Base-by-base conservation (phyloP, 35 echinoderm and acorn worm species). In the Apostichopus parvimensis region DNA sequence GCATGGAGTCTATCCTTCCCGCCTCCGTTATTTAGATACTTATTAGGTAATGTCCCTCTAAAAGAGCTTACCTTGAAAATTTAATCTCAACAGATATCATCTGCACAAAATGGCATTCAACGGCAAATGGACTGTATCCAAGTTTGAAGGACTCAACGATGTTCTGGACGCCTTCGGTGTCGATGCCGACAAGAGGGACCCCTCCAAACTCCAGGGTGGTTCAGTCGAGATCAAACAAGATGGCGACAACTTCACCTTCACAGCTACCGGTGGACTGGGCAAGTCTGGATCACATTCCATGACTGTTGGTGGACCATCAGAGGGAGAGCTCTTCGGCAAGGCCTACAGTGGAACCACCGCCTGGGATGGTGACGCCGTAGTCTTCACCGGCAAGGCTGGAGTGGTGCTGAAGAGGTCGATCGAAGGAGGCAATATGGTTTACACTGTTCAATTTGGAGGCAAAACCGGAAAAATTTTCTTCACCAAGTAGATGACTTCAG, bases 221-320 rank as follows among this genome's bases (percentile, higher is more conserved):
- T 57, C 59, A 11, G 53, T 96, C 14, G 92, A 87, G 13, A 96
- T 96, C 59, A 91, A 53, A 12, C 95, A 96, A 80, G 61, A 94
- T 91, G 94, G 95, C 10, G 88, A 96, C 59, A 90, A 81, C 95
- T 96, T 96, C 92, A 91, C 68, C 14, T 79, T 96, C 79, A 93
- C 72, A 0, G 91, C 92, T 34, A 86, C 70, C 2, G 87, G 92
- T 72, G 79, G 72, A 20, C 82, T 86, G 21, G 92, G 95, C 14
- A 92, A 92, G 53, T 22, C 72, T 8, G 92, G 70, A 13, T 82
- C 56, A 8, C 57, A 62, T n/a, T 71, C 24, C 28, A 92, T 95
- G 82, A 83, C 94, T 62, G 94, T 95, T 11, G 91, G 91, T 17
- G 9, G 22, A 23, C 20, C 84, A 18, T 90, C 87, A 56, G 87